Conservation (phyloP, 2,888 invertebrate genomes). For the Odontothrips loti region DNA sequence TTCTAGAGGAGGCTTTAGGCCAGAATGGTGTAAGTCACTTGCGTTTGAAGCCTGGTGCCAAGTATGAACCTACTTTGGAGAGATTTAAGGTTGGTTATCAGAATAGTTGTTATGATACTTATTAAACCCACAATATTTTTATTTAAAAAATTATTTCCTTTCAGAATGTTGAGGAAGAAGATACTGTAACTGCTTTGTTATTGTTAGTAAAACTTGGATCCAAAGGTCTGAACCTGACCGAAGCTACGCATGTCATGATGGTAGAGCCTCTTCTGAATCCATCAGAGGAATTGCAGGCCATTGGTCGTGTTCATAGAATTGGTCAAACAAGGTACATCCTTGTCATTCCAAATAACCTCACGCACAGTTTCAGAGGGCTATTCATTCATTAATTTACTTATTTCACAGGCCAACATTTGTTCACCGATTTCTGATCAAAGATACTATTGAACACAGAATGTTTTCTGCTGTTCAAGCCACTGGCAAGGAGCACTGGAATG, state of each 20-base stretch:
- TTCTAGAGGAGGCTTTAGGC: slow-evolving; percentile 53
- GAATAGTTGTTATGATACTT: slow-evolving; percentile 14
- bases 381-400: slow-evolving; percentile 27
- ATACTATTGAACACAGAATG: slow-evolving; percentile 69
- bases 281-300: slow-evolving; percentile 69
- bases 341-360: not conserved
- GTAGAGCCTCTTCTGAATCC: slow-evolving; percentile 70
- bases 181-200: slow-evolving; percentile 56
- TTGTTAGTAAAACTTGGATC: slow-evolving; percentile 64
- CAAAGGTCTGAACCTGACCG: slow-evolving; percentile 72
- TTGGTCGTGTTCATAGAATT: slow-evolving; percentile 72
- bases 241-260: slow-evolving; percentile 72
- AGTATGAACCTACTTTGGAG: slow-evolving; percentile 48
- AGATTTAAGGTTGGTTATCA: slow-evolving; percentile 51
- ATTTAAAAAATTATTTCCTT: slow-evolving; percentile 33
- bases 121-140: slow-evolving; percentile 29
- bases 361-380: slow-evolving; percentile 22
- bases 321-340: slow-evolving; percentile 63
- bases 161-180: slow-evolving; percentile 42
- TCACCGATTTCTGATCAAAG: slow-evolving; percentile 63
- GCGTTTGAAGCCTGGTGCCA: slow-evolving; percentile 44
- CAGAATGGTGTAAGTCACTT: slow-evolving; percentile 51
- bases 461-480: slow-evolving; percentile 49
- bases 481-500: slow-evolving; percentile 47
- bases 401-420: slow-evolving; percentile 57